Base-by-base conservation (phyloP, 2,113 vertebrate species). In the Excalfactoria chinensis region DNA sequence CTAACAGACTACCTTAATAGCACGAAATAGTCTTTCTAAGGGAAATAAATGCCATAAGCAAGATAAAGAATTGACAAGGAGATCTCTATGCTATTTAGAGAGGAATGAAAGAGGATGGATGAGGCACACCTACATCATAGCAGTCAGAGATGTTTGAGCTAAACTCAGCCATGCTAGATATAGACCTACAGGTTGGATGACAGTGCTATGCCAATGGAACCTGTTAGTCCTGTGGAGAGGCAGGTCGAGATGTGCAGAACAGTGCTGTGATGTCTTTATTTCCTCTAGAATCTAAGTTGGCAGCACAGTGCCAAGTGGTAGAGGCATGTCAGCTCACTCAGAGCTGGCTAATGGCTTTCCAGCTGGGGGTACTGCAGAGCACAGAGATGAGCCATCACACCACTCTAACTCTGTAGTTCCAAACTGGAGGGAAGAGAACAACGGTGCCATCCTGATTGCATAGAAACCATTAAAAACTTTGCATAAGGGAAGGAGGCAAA, bases 401-500 rank as follows among this genome's bases (percentile, higher is more conserved):
- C 9, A 43, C 83, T 81, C 68, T 40, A 81, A 88, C 88, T 83
- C 46, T 73, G 32, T 77, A 76, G 82, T 89, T 76, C 67, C 80
- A 80, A 91, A 69, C 1, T 0, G 22, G 44, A 79, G 63, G 26
- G 40, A 40, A 87, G 87, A 89, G 55, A 81, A 32, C 25, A 44
- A 26, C 0, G 0, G 6, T 76, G 89, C 53, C 75, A 91, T 68
- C 68, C 58, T 21, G 56, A 88, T 43, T 17, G n/a, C 77, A 88
- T 68, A 88, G 60, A 86, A 94, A 55, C 63, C 32, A 62, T 70
- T 71, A 81, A 74, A 74, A n/a, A 40, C 70, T 84, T 90, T 84
- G 37, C 55, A 37, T 72, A 86, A 78, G 23, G 35, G 48, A 37
- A 70, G 16, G 5, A 32, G 4, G 3, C 23, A 68, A 64, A 71